A percentile compares a stretch with the other conserved stretches of the same genome.
These are phyloP conservation scores for Dromiciops gliroides DNA, from an alignment of 2,113 vertebrate genomes.

Conservation along the genomic window DNA sequence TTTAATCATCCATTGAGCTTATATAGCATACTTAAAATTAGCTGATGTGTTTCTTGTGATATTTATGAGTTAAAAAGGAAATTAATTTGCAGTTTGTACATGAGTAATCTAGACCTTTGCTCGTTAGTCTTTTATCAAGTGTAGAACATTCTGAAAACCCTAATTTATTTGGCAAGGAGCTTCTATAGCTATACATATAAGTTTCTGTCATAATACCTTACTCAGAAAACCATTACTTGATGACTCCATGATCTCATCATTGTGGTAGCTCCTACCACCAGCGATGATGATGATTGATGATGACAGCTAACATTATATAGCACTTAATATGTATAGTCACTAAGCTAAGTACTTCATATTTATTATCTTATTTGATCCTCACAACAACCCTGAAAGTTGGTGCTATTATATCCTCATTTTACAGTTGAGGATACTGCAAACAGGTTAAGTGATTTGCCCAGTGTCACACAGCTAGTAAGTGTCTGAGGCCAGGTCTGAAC, in stretches of 20 bases:
- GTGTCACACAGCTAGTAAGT: too few relatives aligned
- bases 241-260: background rate
- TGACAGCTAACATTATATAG: background rate
- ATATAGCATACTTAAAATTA: conserved; percentile 18
- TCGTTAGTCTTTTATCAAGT: conserved; percentile 16
- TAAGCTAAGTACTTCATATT: background rate
- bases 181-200: background rate
- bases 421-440: too few relatives aligned
- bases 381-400: too few relatives aligned
- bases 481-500: too few relatives aligned
- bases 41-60: conserved; percentile 21
- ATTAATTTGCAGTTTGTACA: conserved; percentile 5
- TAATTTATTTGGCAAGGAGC: background rate
- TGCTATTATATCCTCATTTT: too few relatives aligned
- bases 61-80: conserved; percentile 47
- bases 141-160: background rate
- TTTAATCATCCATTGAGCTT: background rate
- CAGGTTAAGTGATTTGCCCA: too few relatives aligned
- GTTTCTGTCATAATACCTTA: background rate
- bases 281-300: too few relatives aligned
- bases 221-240: background rate
- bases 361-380: background rate
- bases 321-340: background rate
- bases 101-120: background rate
- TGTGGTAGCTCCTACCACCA: background rate